Evolutionary conservation across 2,797 vertebrate genomes (phyloP), one percentile per base, ranked within the genome.

Genomic region (Fistularia commersonii): DNA sequence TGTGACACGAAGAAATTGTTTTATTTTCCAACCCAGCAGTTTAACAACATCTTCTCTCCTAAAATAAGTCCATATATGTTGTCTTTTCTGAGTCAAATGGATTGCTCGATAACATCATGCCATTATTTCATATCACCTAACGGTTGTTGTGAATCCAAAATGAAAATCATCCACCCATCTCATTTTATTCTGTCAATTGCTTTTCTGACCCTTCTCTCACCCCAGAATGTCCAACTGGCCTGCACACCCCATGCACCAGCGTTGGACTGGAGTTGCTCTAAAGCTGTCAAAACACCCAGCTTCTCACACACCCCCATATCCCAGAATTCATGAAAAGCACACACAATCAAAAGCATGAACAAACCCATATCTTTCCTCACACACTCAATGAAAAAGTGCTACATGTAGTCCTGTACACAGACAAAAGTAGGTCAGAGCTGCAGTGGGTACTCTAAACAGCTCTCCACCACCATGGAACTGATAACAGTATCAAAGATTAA

Each of bases 241-340:
- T 8, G 34, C 60, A 58, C 61, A 61, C 64, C 75, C 76, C 75
- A 72, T 75, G 65, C 63, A 64, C 67, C 68, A 70, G 51, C 66
- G 61, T 62, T 79, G 75, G 61, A 57, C 79, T 81, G 68, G 71
- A 72, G 60, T 79, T 65, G 76, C 54, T 81, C 76, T 73, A 87
- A 88, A 88, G 83, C 85, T 87, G 85, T 88, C 79, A 84, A 88
- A 88, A 88, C 87, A 88, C 61, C 64, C 74, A 80, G 76, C 78
- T 84, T 87, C 85, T 84, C 83, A 87, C 76, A 83, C 80, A 82
- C 74, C 2, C 64, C 59, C 38, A n/a, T 32, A 23, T 82, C 73
- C 80, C 66, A 79, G 75, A 76, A 63, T 65, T 81, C 3, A 49
- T 57, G 57, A 74, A 62, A 54, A 61, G 78, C 63, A 77, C 69